These are phyloP conservation scores for Drosophila nr. perissopoda DNA, from an alignment of 2,888 invertebrate species.

Conservation along the genomic window DNA sequence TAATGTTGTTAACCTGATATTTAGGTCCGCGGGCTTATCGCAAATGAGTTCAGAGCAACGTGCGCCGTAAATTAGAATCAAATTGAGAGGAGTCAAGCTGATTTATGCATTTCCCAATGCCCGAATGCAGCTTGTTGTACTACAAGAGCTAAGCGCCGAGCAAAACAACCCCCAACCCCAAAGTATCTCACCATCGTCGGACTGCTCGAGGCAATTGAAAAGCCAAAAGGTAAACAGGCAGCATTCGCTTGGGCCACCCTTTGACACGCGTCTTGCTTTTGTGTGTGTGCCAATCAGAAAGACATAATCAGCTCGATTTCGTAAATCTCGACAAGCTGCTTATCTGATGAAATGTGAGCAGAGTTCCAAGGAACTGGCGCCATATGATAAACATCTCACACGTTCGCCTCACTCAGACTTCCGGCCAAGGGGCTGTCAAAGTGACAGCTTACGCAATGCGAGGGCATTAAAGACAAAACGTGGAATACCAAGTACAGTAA, in stretches of 20 bases:
- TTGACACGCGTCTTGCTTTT: constrained; percentile 63
- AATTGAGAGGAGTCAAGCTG: constrained; percentile 74
- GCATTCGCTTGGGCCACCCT: constrained; percentile 50
- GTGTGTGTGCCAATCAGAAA: constrained; percentile 42
- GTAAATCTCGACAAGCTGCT: constrained; percentile 81
- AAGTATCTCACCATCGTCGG: neutral
- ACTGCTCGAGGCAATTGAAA: constrained; percentile 42
- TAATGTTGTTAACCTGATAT: constrained; percentile 70
- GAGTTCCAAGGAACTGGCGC: constrained; percentile 55
- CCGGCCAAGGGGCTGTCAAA: constrained; percentile 69
- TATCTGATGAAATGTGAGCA: constrained; percentile 82
- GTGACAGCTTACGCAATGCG: constrained; percentile 64
- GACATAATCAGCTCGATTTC: constrained; percentile 80
- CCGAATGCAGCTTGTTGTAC: constrained; percentile 34
- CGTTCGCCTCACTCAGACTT: constrained; percentile 59
- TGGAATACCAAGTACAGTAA: constrained; percentile 69
- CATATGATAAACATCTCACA: constrained; percentile 79
- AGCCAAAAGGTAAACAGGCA: constrained; percentile 75
- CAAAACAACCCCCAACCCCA: constrained; percentile 25
- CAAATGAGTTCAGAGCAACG: constrained; percentile 38
- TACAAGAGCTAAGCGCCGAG: constrained; percentile 45
- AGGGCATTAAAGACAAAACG: constrained; percentile 39
- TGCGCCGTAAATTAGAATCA: constrained; percentile 74
- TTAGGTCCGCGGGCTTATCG: constrained; percentile 58
- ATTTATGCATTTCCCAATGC: constrained; percentile 71